Evolutionary conservation across 2,888 invertebrate species (phyloP).

Genomic region (Ormyrus pomaceus): DNA sequence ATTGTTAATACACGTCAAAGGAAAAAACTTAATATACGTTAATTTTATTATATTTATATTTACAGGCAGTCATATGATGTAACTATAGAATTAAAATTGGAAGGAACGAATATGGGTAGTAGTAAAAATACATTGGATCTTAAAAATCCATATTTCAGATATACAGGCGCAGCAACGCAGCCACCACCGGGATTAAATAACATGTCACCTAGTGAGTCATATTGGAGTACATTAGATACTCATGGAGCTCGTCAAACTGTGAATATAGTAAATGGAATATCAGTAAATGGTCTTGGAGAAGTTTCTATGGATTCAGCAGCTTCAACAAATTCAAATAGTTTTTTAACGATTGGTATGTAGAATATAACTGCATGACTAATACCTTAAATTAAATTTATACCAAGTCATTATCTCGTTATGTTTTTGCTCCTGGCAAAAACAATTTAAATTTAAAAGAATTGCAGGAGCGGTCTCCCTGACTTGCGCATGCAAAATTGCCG

Average conservation of each 20-base stretch:
- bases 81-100: slow-evolving; percentile 93
- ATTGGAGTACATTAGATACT: slow-evolving; percentile 91
- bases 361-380: no score
- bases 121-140: slow-evolving; percentile 95
- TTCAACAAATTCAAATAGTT: slow-evolving; percentile 77
- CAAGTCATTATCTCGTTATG: no score
- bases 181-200: slow-evolving; percentile 95
- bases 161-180: slow-evolving; percentile 93
- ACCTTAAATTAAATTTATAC: no score
- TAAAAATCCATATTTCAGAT: slow-evolving; percentile 99
- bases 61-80: slow-evolving; percentile 97
- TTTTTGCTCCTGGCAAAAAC: no score
- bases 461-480: no score
- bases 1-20: no score
- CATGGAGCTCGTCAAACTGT: slow-evolving; percentile 83
- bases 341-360: slow-evolving; percentile 73
- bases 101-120: slow-evolving; percentile 88
- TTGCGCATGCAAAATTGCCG: no score
- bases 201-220: slow-evolving; percentile 94
- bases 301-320: slow-evolving; percentile 82
- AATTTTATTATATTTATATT: slow-evolving; percentile 16
- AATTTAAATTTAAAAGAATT: no score
- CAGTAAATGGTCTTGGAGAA: slow-evolving; percentile 85
- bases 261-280: slow-evolving; percentile 86
- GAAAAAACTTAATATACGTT: no score